Evolutionary conservation across 2,888 invertebrate genomes (phyloP), one percentile per base, ranked within the genome.

Genomic region (Cetonia aurata): DNA sequence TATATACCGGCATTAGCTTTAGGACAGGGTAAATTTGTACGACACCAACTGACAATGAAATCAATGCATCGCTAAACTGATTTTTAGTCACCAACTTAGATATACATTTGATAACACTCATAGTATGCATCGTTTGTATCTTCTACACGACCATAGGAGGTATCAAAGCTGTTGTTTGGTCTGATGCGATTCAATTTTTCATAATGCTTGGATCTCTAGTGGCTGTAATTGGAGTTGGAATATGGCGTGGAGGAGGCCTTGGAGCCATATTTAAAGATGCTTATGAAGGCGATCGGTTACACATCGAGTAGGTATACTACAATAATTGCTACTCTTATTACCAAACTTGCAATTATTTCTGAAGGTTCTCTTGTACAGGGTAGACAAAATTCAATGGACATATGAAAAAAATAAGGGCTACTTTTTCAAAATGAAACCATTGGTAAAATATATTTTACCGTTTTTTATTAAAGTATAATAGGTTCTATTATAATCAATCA

Each of bases 131-230:
- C 1, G 86, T 91, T 0, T 93, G 93, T 80, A 92, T 92, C 33
- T 91, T 93, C 53, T 91, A 94, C 77, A 92, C 92, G 3, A 90
- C 92, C 0, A 80, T 93, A 42, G 93, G 90, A 46, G 91, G 91
- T 4, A 80, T 91, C 37, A 85, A 89, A 78, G 91, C 91, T 4
- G 89, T 92, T 6, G 88, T 91, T 3, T 89, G 90, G 84, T 88
- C 91, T 6, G 88, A 88, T 72, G 85, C 87, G 6, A 79, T 88
- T 60, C 90, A 91, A 66, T 87, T 89, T 44, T 82, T 88, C 12
- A 87, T 90, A 0, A 87, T 87, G 57, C 77, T 85, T n/a, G 86
- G 86, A 0, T 87, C 89, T 44, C 80, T 87, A 25, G 70, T 89
- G 2, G 84, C 87, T 0, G 80, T 91, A 19, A 86, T 89, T 25